Evolutionary conservation across 2,888 invertebrate species (phyloP).

Genomic region (Coronaproctus castanopsis): DNA sequence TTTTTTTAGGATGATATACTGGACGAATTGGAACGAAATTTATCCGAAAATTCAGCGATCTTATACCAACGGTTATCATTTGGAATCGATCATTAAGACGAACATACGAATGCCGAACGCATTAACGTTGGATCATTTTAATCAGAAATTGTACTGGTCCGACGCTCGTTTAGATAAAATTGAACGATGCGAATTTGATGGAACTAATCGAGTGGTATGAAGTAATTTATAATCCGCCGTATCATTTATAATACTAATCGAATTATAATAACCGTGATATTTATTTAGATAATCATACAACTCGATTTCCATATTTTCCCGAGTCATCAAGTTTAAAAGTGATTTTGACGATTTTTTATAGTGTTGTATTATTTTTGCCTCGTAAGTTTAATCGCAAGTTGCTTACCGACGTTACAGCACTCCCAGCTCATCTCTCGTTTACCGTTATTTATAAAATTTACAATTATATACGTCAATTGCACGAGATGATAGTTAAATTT

Average conservation of each 20-base stretch:
- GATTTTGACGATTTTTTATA: too few relatives aligned
- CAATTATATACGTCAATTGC: too few relatives aligned
- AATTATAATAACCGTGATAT: too few relatives aligned
- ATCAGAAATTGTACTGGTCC: conserved; percentile 62
- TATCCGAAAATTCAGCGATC: conserved; percentile 63
- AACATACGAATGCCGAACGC: conserved; percentile 75
- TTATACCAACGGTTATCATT: conserved; percentile 40
- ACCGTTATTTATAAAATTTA: too few relatives aligned
- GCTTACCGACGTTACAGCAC: too few relatives aligned
- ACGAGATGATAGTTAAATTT: too few relatives aligned
- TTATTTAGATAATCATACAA: too few relatives aligned
- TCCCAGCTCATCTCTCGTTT: too few relatives aligned
- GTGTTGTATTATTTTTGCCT: too few relatives aligned
- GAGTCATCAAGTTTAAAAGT: too few relatives aligned
- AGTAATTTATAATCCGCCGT: conserved; percentile 39
- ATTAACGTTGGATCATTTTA: conserved; percentile 50
- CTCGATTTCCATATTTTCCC: not conserved
- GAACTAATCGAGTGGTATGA: conserved; percentile 47
- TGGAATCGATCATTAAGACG: conserved; percentile 48
- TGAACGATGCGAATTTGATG: conserved; percentile 61
- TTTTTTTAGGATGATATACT: conserved; percentile 42
- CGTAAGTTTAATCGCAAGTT: too few relatives aligned
- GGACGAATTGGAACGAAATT: conserved; percentile 77
- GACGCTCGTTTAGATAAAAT: conserved; percentile 70
- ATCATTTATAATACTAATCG: too few relatives aligned